These are phyloP conservation scores for Nerophis ophidion DNA, from an alignment of 2,113 vertebrate species.

Conservation along the genomic window DNA sequence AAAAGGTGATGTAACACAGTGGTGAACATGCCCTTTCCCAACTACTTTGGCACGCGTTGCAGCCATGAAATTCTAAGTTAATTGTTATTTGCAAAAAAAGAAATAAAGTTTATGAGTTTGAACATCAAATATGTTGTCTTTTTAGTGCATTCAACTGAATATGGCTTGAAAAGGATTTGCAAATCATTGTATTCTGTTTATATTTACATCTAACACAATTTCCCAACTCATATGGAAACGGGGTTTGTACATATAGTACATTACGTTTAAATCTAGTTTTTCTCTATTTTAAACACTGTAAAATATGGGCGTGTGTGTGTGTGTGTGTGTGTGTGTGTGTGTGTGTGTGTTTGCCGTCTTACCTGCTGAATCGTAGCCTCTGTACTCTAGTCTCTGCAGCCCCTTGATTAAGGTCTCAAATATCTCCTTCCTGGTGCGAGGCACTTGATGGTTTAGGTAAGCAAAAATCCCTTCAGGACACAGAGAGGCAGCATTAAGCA, in stretches of 20 bases:
- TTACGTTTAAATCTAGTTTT: background rate
- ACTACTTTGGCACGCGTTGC: too few relatives aligned
- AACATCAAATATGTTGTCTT: too few relatives aligned
- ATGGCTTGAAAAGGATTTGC: too few relatives aligned
- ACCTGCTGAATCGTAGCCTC: constrained; percentile 98
- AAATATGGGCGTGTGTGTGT: constrained; percentile 12
- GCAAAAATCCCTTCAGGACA: constrained; percentile 86
- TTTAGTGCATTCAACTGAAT: too few relatives aligned
- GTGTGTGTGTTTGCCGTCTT: constrained; percentile 31
- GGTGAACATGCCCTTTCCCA: too few relatives aligned
- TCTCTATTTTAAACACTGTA: background rate
- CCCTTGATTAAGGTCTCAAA: constrained; percentile 90
- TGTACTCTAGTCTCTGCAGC: constrained; percentile 92
- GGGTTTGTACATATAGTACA: background rate
- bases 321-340: constrained; percentile 17
- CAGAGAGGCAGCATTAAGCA: constrained; percentile 14
- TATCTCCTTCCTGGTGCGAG: constrained; percentile 88
- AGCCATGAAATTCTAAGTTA: too few relatives aligned
- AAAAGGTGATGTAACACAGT: too few relatives aligned
- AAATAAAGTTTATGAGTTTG: too few relatives aligned
- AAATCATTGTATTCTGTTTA: too few relatives aligned
- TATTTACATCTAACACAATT: too few relatives aligned
- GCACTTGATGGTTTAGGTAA: constrained; percentile 93
- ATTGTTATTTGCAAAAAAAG: too few relatives aligned
- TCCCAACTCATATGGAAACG: too few relatives aligned